Percentiles rank a stretch among this genome's conserved stretches.
These are phyloP conservation scores for Limnephilus lunatus DNA, from an alignment of 2,888 invertebrate genomes.

Conservation along the genomic window DNA sequence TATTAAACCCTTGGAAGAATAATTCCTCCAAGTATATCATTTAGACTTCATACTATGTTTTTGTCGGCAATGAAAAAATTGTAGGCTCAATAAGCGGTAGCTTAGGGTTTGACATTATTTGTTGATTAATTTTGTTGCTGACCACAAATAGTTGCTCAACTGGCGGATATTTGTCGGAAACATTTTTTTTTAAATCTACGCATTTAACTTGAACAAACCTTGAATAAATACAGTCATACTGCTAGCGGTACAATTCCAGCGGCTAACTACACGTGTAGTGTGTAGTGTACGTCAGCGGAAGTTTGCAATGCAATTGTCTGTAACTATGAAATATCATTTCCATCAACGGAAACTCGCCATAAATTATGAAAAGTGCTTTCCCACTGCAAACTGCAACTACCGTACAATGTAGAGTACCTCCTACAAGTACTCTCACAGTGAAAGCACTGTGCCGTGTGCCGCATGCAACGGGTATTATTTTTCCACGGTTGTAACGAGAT, in stretches of 20 bases:
- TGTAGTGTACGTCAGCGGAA: neutral
- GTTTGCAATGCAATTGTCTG: slow-evolving; percentile 19
- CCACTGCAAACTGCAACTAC: slow-evolving; percentile 19
- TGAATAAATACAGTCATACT: neutral
- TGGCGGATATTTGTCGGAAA: too few species aligned
- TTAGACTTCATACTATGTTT: too few species aligned
- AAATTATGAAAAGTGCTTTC: slow-evolving; percentile 61
- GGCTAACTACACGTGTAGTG: neutral
- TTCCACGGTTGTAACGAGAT: neutral
- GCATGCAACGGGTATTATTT: neutral
- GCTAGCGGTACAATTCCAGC: neutral
- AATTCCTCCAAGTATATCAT: too few species aligned
- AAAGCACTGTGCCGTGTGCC: neutral
- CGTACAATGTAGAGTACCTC: neutral
- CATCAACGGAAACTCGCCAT: slow-evolving; percentile 62
- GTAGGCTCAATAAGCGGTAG: too few species aligned
- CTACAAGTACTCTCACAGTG: neutral
- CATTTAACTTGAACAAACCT: neutral
- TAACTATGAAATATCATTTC: slow-evolving; percentile 61
- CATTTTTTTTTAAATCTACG: too few species aligned
- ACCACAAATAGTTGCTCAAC: too few species aligned
- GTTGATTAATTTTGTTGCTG: too few species aligned
- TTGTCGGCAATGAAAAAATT: too few species aligned
- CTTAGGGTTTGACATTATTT: too few species aligned
- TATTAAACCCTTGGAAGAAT: too few species aligned